These are phyloP conservation scores for Ypsolopha scabrella DNA, from an alignment of 2,888 invertebrate genomes.

Conservation along the genomic window DNA sequence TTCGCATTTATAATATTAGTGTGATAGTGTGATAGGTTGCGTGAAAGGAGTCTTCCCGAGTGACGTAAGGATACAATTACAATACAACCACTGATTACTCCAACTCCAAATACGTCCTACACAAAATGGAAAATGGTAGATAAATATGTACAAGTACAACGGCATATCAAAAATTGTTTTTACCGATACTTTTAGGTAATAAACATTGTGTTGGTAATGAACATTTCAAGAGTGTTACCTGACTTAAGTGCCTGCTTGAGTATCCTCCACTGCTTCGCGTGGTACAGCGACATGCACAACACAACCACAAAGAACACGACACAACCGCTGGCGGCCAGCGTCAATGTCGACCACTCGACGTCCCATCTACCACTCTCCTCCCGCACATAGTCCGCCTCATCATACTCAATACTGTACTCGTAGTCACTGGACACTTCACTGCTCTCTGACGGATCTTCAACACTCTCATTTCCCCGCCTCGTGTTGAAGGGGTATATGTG, in stretches of 20 bases:
- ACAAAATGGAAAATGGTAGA: too few species aligned
- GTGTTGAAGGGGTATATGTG: conserved; percentile 71
- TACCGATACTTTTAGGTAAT: too few species aligned
- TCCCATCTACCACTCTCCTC: conserved; percentile 68
- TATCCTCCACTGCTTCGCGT: conserved; percentile 83
- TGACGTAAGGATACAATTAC: too few species aligned
- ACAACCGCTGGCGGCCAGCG: conserved; percentile 81
- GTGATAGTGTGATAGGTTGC: too few species aligned
- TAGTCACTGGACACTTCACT: conserved; percentile 33
- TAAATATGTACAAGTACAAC: too few species aligned
- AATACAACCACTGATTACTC: too few species aligned
- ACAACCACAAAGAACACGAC: conserved; percentile 84
- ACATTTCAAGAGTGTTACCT: conserved; percentile 62
- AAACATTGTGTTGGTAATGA: too few species aligned
- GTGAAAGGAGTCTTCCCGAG: too few species aligned
- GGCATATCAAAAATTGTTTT: too few species aligned
- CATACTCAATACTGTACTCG: conserved; percentile 41
- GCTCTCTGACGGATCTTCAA: background rate
- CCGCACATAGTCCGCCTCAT: conserved; percentile 39
- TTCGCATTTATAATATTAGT: too few species aligned
- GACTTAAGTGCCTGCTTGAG: conserved; percentile 82
- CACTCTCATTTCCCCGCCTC: background rate
- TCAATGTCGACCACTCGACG: conserved; percentile 79
- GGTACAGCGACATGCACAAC: conserved; percentile 80
- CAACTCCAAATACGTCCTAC: too few species aligned